Evolutionary conservation across 1,140 invertebrate genomes (phyloP).

Genomic region (Vollenhovia emeryi): DNA sequence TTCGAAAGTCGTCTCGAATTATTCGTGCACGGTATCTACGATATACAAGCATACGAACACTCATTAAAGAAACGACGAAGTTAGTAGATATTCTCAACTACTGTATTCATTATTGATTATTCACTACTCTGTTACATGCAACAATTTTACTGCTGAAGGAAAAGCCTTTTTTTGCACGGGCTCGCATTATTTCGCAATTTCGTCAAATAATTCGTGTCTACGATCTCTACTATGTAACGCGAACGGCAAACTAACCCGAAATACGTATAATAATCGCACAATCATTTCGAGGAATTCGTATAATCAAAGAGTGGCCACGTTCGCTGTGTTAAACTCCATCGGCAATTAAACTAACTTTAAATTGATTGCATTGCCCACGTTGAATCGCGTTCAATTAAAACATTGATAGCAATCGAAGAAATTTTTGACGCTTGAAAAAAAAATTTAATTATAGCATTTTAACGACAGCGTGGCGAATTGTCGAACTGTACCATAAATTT

Average conservation of each 20-base stretch:
- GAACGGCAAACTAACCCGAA: conserved; percentile 27
- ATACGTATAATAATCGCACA: conserved; percentile 30
- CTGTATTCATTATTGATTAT: conserved; percentile 63
- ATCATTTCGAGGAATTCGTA: neutral
- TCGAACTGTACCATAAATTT: neutral
- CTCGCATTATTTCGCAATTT: conserved; percentile 16
- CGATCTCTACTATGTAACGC: conserved; percentile 26
- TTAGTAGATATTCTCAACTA: conserved; percentile 61
- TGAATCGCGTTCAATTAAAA: neutral
- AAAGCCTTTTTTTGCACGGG: conserved; percentile 35
- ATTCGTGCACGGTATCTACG: conserved; percentile 42
- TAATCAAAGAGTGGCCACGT: conserved; percentile 50
- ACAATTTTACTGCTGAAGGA: conserved; percentile 36
- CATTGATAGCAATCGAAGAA: neutral
- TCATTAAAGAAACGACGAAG: conserved; percentile 46
- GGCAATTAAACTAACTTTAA: neutral
- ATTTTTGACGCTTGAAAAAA: neutral
- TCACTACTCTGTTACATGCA: conserved; percentile 67
- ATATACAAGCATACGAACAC: conserved; percentile 46
- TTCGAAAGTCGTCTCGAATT: conserved; percentile 59
- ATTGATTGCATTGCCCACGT: neutral
- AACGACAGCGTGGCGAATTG: neutral
- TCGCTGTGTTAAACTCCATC: neutral
- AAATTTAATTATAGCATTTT: neutral
- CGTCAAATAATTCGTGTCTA: conserved; percentile 15